Evolutionary conservation across 2,888 invertebrate genomes (phyloP).

Genomic region (Balanococcus diminutus): DNA sequence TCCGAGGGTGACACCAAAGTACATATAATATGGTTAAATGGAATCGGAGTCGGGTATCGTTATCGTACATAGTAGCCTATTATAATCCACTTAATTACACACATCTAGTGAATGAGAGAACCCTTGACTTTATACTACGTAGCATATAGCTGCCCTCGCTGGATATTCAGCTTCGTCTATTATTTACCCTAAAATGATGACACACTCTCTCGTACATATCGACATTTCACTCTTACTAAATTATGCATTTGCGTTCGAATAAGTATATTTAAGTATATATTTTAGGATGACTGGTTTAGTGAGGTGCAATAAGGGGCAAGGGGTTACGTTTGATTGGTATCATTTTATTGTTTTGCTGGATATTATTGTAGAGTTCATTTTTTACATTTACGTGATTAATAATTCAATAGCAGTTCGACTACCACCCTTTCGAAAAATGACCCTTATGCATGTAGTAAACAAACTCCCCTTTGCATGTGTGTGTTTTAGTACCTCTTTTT

Average conservation of each 20-base stretch:
- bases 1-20: background rate
- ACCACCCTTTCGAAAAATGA: background rate
- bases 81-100: constrained; percentile 23
- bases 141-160: background rate
- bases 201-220: background rate
- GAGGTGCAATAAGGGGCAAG: too few relatives aligned
- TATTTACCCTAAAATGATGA: background rate
- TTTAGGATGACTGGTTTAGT: background rate
- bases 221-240: background rate
- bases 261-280: too few relatives aligned
- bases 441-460: background rate
- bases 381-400: background rate
- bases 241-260: too few relatives aligned
- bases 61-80: background rate
- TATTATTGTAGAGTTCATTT: background rate
- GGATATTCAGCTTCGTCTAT: background rate
- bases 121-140: background rate
- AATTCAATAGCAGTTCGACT: background rate
- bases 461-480: background rate
- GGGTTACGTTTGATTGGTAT: background rate
- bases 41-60: background rate
- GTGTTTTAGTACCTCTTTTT: background rate
- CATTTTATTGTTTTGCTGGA: background rate
- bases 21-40: background rate
- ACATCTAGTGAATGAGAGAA: background rate